Evolutionary conservation across 2,888 invertebrate species (phyloP), one percentile per base, ranked within the genome.

Genomic region (Parasteatoda lunata): DNA sequence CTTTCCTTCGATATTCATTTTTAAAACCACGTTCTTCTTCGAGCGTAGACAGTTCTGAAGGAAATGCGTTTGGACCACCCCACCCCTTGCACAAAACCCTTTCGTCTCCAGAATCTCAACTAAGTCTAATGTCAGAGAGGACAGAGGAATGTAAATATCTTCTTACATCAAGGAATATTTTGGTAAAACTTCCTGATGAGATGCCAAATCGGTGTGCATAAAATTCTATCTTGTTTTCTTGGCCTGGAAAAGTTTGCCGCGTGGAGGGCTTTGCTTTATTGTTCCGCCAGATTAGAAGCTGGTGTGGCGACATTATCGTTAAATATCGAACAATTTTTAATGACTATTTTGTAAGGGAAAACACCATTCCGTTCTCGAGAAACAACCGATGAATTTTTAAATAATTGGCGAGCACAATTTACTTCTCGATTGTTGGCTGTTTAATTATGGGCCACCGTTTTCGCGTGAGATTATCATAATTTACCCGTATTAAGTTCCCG

Each of bases 1-100:
- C 85, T 81, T 85, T 72, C 47, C 85, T 80, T 86, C 85, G 85
- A 86, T 86, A 86, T 86, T 86, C 85, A 86, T 86, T 86, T 86
- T 86, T 86, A 86, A 86, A 86, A 86, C 85, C 84, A 80, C 70
- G 80, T 71, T 75, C 71, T 59, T 68, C 76, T 45, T 51, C 11
- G 66, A 45, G 72, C 51, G n/a, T 66, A n/a, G 72, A 65, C 30
- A 30, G 47, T 69, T 69, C 47, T 69, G 69, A 75, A 49, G 59
- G 49, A 59, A 72, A 15, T 71, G 47, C 49, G 30, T 9, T n/a
- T 15, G 71, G 49, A 54, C 51, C 51, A 30, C 59, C 59, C 59
- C 9, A 9, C 59, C 59, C 59, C 64, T 15, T 15, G 9, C 45
- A 47, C 64, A 8, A n/a, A 51, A 73, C 48, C 13, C 76, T 30